Conservation (phyloP, 2,888 invertebrate genomes). For the Cataglyphis altisquamis region DNA sequence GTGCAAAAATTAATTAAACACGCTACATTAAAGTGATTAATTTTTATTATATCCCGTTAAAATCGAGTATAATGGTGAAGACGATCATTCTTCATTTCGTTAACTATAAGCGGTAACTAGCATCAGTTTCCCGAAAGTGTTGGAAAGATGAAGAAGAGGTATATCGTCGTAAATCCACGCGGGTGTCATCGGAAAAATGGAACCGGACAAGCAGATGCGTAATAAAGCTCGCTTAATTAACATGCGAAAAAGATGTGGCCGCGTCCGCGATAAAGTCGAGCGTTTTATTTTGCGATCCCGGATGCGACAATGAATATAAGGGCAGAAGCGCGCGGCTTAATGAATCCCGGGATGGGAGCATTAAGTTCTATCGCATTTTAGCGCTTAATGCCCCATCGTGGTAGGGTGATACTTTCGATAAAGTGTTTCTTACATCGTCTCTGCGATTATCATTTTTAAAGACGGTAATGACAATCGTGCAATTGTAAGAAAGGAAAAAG, state of each 20-base stretch:
- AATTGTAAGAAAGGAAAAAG: neutral
- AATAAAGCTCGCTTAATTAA: constrained; percentile 56
- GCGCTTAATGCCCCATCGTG: constrained; percentile 52
- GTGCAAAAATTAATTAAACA: constrained; percentile 32
- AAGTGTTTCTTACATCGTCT: constrained; percentile 49
- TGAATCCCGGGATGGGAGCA: constrained; percentile 44
- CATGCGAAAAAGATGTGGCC: constrained; percentile 53
- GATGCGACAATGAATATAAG: constrained; percentile 32
- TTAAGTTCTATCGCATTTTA: constrained; percentile 42
- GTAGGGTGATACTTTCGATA: constrained; percentile 46
- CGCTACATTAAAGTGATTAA: constrained; percentile 14
- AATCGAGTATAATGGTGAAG: neutral
- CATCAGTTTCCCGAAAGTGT: constrained; percentile 10
- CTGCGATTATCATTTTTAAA: constrained; percentile 43
- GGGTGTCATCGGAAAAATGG: constrained; percentile 45
- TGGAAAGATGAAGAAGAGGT: constrained; percentile 4
- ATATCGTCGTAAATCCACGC: constrained; percentile 43
- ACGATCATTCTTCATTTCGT: constrained; percentile 33
- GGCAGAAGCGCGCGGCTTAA: constrained; percentile 44
- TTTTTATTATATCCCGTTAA: constrained; percentile 27
- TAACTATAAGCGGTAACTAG: constrained; percentile 7
- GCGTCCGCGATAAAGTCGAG: constrained; percentile 40
- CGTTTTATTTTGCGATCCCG: constrained; percentile 48
- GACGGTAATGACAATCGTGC: constrained; percentile 26
- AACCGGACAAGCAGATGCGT: constrained; percentile 19